phyloP scores from a whole-genome alignment of 2,113 vertebrate species.

The Eira barbara region DNA sequence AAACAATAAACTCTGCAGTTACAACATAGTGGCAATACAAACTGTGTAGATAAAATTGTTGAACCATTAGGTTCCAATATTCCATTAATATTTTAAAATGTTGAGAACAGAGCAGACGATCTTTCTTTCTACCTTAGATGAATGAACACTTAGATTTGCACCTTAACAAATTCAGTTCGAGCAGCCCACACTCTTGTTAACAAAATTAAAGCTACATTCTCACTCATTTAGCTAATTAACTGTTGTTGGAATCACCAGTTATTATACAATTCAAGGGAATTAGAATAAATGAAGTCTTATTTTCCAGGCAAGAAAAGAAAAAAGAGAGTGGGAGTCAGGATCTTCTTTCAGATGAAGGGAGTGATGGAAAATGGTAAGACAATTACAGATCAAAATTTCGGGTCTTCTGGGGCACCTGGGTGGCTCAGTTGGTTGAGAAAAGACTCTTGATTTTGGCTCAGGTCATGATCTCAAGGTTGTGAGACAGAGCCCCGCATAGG shows the following conservation, averaged over 20 bases:
- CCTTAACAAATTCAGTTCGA: not conserved
- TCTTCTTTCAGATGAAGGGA: not conserved
- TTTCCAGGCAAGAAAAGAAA: not conserved
- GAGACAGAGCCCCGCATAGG: not conserved
- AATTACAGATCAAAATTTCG: not conserved
- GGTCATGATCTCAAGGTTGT: not conserved
- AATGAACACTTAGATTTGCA: not conserved
- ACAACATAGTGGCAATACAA: not conserved
- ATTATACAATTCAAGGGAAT: not conserved
- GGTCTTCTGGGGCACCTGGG: not conserved
- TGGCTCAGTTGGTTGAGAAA: not conserved
- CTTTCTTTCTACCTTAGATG: not conserved
- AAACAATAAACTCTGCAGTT: conserved; percentile 4
- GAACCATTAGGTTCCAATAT: not conserved
- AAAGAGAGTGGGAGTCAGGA: not conserved
- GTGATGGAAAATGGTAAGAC: not conserved
- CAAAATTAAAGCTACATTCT: conserved; percentile 34
- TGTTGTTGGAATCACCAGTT: not conserved
- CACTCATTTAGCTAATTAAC: not conserved
- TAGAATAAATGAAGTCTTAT: not conserved
- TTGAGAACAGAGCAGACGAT: not conserved
- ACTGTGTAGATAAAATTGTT: not conserved
- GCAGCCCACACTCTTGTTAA: not conserved
- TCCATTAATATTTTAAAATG: not conserved
- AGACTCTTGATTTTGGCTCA: not conserved